Evolutionary conservation across 2,888 invertebrate genomes (phyloP).

Genomic region (Physocephala rufipes): DNA sequence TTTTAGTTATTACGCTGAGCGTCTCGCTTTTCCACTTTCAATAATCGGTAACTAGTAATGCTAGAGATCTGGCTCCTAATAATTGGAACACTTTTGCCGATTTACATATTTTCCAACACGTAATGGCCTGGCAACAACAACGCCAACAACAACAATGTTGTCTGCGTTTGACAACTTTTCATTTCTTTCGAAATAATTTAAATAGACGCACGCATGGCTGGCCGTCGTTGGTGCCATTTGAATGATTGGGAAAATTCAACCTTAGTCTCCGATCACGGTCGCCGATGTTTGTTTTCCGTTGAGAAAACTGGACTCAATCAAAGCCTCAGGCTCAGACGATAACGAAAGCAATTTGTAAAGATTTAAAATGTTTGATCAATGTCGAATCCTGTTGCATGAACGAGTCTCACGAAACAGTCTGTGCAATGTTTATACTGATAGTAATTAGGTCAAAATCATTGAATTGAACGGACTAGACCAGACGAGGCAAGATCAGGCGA

Average conservation of each 20-base stretch:
- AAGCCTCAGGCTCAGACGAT: neutral
- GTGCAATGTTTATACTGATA: neutral
- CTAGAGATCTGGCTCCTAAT: neutral
- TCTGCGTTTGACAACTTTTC: constrained; percentile 33
- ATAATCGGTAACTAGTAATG: neutral
- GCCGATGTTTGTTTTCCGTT: neutral
- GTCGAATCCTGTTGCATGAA: neutral
- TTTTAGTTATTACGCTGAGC: neutral
- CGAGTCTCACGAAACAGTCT: neutral
- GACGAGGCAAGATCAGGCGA: neutral
- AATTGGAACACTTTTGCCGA: constrained; percentile 34
- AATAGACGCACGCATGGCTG: constrained; percentile 22
- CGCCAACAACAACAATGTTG: neutral
- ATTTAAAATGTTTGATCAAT: neutral
- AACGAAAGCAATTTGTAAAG: neutral
- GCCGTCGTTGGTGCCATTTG: neutral
- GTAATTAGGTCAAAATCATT: constrained; percentile 23
- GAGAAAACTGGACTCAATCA: neutral
- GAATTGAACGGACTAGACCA: neutral
- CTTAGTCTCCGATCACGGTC: no score
- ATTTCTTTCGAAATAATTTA: constrained; percentile 35
- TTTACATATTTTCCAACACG: constrained; percentile 35
- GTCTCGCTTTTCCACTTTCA: constrained; percentile 23
- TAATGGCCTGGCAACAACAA: neutral
- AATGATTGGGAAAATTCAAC: neutral